phyloP scores from a whole-genome alignment of 1,140 invertebrate genomes.

The Drosophila kanapiae region DNA sequence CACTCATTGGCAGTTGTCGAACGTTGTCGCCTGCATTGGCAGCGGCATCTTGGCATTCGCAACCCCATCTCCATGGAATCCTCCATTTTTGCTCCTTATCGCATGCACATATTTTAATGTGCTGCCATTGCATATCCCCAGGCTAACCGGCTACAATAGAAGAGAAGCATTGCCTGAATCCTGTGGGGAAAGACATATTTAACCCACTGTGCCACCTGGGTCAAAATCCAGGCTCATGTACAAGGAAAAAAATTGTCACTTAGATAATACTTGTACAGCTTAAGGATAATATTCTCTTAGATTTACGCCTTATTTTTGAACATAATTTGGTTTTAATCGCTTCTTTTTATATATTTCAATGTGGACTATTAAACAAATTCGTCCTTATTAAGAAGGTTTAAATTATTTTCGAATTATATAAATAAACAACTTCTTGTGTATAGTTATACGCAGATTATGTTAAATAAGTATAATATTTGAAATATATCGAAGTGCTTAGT shows the following conservation, averaged over 20 bases:
- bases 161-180: constrained; percentile 38
- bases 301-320: too few species aligned
- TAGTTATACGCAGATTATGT: too few species aligned
- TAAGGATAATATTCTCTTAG: too few species aligned
- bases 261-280: not conserved
- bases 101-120: constrained; percentile 75
- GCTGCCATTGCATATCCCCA: constrained; percentile 64
- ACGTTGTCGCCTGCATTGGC: constrained; percentile 61
- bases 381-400: too few species aligned
- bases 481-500: too few species aligned
- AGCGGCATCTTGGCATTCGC: constrained; percentile 41
- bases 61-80: not conserved
- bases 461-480: too few species aligned
- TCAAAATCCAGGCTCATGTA: not conserved
- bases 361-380: too few species aligned
- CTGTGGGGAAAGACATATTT: constrained; percentile 4
- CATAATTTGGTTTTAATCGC: too few species aligned
- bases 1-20: constrained; percentile 75
- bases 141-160: constrained; percentile 29
- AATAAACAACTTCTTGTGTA: too few species aligned
- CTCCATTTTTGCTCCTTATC: constrained; percentile 12
- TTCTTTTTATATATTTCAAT: too few species aligned
- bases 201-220: constrained; percentile 2
- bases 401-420: too few species aligned
- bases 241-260: not conserved